A percentile compares a stretch with the other conserved stretches of the same genome.
These are phyloP conservation scores for Drosophila monieri DNA, from an alignment of 2,888 invertebrate species.

Conservation along the genomic window DNA sequence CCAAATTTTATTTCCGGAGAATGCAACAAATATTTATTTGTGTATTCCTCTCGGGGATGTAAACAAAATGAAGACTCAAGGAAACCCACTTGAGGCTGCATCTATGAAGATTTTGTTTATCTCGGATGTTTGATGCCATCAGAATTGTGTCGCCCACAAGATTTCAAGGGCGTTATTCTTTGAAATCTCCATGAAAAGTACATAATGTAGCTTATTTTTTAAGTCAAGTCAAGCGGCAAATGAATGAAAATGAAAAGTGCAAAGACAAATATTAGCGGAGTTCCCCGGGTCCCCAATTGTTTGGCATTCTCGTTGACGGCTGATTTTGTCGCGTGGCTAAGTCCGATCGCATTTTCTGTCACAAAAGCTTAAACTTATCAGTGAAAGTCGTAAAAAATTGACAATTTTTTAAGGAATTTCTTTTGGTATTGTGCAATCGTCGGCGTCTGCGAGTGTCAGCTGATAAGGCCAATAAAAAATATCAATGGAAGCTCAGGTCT, in stretches of 20 bases:
- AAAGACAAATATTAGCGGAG: constrained; percentile 35
- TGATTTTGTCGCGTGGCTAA: constrained; percentile 38
- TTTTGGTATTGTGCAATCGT: constrained; percentile 2
- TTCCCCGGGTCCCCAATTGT: constrained; percentile 9
- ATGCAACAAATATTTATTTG: constrained; percentile 30
- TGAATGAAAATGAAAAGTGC: constrained; percentile 25
- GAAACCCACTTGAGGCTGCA: constrained; percentile 39
- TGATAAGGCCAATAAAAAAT: constrained; percentile 37
- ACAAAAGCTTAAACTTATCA: constrained; percentile 27
- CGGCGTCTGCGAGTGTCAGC: constrained; percentile 2
- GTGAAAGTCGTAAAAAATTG: constrained; percentile 10
- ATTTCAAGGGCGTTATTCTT: constrained; percentile 23
- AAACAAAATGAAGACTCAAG: constrained; percentile 28
- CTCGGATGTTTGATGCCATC: constrained; percentile 13
- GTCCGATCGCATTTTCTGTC: constrained; percentile 27
- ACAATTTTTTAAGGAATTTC: constrained; percentile 2
- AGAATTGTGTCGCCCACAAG: not conserved
- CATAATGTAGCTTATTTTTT: not conserved
- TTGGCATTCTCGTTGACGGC: constrained; percentile 35
- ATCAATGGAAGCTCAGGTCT: constrained; percentile 29
- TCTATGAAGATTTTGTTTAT: constrained; percentile 23
- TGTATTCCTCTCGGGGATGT: constrained; percentile 22
- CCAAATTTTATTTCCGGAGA: constrained; percentile 36
- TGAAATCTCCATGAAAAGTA: constrained; percentile 6
- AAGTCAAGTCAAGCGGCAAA: constrained; percentile 3